Conservation (phyloP, 2,888 invertebrate species). For the Chelonus formosanus region DNA sequence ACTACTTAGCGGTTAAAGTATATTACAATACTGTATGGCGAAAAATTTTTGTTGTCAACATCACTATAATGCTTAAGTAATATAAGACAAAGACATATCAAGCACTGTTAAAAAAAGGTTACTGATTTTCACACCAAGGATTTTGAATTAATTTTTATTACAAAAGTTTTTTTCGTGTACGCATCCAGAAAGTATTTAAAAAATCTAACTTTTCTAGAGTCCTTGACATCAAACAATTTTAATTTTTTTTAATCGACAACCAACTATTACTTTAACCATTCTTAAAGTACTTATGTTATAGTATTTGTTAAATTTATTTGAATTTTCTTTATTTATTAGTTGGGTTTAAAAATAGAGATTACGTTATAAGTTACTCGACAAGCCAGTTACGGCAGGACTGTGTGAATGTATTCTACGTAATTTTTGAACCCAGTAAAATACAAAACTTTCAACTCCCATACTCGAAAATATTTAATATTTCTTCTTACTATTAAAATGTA, state of each 20-base stretch:
- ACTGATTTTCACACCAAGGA: too few species aligned
- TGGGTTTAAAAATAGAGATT: slow-evolving; percentile 43
- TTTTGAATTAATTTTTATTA: too few species aligned
- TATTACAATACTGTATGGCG: slow-evolving; percentile 27
- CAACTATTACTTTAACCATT: too few species aligned
- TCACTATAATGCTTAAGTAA: too few species aligned
- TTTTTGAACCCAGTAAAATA: slow-evolving; percentile 21
- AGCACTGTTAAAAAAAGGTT: too few species aligned
- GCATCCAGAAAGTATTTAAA: slow-evolving; percentile 12
- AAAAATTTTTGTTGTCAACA: too few species aligned
- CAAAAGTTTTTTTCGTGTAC: too few species aligned
- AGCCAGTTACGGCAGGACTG: slow-evolving; percentile 24
- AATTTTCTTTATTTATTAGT: slow-evolving; percentile 37
- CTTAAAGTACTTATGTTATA: slow-evolving; percentile 5
- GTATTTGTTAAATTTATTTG: slow-evolving; percentile 28
- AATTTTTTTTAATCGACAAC: slow-evolving; percentile 16
- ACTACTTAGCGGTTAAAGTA: slow-evolving; percentile 44
- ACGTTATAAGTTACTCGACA: slow-evolving; percentile 33
- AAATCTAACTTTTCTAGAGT: slow-evolving; percentile 30
- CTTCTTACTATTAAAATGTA: slow-evolving; percentile 1
- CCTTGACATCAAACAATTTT: slow-evolving; percentile 14
- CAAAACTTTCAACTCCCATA: slow-evolving; percentile 6
- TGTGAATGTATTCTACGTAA: slow-evolving; percentile 21
- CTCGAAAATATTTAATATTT: slow-evolving; percentile 4
- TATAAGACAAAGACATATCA: too few species aligned